Percentiles rank a stretch among this genome's conserved stretches.
These are phyloP conservation scores for Pelodiscus sinensis DNA, from an alignment of 2,113 vertebrate genomes.

Conservation along the genomic window DNA sequence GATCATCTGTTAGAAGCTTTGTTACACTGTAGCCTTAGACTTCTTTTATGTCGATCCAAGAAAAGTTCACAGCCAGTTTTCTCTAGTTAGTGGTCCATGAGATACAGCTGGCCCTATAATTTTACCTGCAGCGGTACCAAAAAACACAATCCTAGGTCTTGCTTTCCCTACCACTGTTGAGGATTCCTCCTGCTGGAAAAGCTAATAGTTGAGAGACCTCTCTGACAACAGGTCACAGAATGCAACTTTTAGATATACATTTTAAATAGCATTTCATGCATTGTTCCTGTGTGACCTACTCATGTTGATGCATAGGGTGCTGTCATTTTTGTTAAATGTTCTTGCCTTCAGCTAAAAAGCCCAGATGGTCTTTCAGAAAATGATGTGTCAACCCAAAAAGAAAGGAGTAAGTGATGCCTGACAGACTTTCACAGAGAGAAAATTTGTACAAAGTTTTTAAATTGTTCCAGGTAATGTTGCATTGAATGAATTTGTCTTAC, in stretches of 20 bases:
- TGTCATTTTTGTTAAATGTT: background rate
- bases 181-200: slow-evolving; percentile 28
- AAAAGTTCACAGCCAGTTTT: slow-evolving; percentile 72
- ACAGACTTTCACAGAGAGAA: background rate
- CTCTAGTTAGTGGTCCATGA: slow-evolving; percentile 47
- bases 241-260: background rate
- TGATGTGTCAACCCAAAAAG: background rate
- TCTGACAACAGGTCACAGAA: background rate
- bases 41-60: slow-evolving; percentile 80
- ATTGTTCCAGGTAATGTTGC: background rate
- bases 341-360: background rate
- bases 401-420: background rate
- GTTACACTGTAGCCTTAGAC: slow-evolving; percentile 63
- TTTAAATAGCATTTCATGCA: background rate
- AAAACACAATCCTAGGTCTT: slow-evolving; percentile 57
- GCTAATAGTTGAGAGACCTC: background rate
- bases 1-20: slow-evolving; percentile 67
- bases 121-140: slow-evolving; percentile 47
- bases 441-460: background rate
- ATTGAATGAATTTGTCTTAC: background rate
- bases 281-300: slow-evolving; percentile 8
- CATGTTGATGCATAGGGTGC: background rate
- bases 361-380: slow-evolving; percentile 19
- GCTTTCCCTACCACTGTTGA: slow-evolving; percentile 40
- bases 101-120: slow-evolving; percentile 68